Evolutionary conservation across 92 coral and sea anemone species (phyloP), one percentile per base, ranked within the genome.

Genomic region (Palythoa grandiflora): DNA sequence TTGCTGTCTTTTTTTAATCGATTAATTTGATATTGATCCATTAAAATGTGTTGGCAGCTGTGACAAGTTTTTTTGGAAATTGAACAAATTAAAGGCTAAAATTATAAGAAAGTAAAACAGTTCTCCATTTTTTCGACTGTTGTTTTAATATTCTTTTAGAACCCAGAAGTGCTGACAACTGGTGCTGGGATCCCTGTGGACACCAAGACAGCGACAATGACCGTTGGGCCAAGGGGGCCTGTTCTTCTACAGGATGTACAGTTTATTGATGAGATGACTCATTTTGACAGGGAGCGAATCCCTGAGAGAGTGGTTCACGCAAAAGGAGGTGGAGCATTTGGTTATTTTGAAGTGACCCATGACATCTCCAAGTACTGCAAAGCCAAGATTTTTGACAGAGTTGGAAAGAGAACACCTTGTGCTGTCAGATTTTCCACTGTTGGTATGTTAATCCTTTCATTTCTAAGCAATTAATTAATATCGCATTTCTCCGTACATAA

Each of bases 231-330:
- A 9, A 92, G 89, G 40, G 99, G 99, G 12, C 99, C 99, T n/a
- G 87, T 95, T 57, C 76, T 97, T 55, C 86, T 97, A 52, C 99
- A 97, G 89, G 99, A 97, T 19, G 93, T 90, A 59, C 98, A 95
- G 88, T 97, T 93, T 86, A 89, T 97, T 88, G 99, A 97, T 73
- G 94, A 92, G 59, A 95, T 97, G 99, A 96, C 98, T 3, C 99
- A 97, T 87, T 97, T 97, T 89, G 99, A 97, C 88, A 89, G 96
- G 73, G 99, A 97, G 72, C 88, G 99, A 77, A 97, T 97, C 90
- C 99, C 99, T 1, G 99, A 97, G 84, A 92, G 99, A 40, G 98
- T 97, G 40, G 99, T 97, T n/a, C 99, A 97, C 76, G 99, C 99
- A 51, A 97, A 97, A 83, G 99, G 99, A 50, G 99, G 99, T 40